Evolutionary conservation across 2,113 vertebrate genomes (phyloP).

Genomic region (Megaleporinus macrocephalus): DNA sequence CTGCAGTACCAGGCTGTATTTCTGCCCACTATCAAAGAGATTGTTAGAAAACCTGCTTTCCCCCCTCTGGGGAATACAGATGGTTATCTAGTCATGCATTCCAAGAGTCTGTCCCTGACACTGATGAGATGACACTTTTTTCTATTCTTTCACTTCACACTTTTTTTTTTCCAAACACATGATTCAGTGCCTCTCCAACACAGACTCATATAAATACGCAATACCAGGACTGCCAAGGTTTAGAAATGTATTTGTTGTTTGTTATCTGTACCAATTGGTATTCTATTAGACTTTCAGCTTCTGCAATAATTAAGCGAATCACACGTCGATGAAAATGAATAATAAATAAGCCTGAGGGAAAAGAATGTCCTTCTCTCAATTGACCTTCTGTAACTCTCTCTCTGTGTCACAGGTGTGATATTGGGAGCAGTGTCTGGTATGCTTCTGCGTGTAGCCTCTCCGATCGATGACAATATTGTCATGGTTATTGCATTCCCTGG

Average conservation of each 20-base stretch:
- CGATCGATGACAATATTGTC: slow-evolving; percentile 91
- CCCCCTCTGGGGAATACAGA: background rate
- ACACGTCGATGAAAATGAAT: slow-evolving; percentile 12
- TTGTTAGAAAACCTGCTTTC: slow-evolving; percentile 8
- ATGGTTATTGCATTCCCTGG: slow-evolving; percentile 98
- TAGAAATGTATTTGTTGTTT: background rate
- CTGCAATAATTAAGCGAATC: slow-evolving; percentile 24
- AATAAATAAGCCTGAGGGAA: slow-evolving; percentile 23
- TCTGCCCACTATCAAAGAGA: background rate
- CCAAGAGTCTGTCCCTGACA: background rate
- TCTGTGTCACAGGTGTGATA: slow-evolving; percentile 85
- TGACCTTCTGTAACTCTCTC: slow-evolving; percentile 8
- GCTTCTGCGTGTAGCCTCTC: slow-evolving; percentile 89
- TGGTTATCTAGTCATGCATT: slow-evolving; percentile 17
- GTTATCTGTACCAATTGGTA: background rate
- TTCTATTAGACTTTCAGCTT: background rate
- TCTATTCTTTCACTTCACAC: background rate
- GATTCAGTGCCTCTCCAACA: background rate
- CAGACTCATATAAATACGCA: background rate
- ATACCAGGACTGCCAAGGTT: background rate
- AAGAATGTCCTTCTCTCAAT: slow-evolving; percentile 22
- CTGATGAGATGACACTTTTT: background rate
- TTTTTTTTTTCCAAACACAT: background rate
- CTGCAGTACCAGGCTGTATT: background rate
- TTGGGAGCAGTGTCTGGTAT: slow-evolving; percentile 89